phyloP scores from a whole-genome alignment of 2,797 vertebrate genomes.

The Sebastes itinus region DNA sequence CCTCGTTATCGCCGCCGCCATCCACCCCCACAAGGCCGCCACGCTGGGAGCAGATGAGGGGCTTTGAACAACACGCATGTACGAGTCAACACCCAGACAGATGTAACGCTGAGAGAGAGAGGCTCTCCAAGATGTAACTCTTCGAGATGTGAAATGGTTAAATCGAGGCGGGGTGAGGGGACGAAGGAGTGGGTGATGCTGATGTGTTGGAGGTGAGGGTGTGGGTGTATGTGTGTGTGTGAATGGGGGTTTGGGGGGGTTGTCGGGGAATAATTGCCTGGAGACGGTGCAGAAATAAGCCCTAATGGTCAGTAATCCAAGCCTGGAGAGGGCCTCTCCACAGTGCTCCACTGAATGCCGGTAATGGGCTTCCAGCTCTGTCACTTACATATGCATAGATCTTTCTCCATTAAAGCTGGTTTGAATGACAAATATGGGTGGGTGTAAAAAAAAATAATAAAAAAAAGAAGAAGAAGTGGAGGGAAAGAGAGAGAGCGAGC shows the following conservation, averaged over 20 bases:
- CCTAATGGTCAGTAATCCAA: conserved; percentile 87
- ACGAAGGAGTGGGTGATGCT: conserved; percentile 31
- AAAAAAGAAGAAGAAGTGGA: conserved; percentile 41
- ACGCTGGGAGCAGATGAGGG: conserved; percentile 46
- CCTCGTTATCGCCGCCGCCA: conserved; percentile 40
- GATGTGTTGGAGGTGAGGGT: conserved; percentile 40
- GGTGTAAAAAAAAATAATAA: conserved; percentile 55
- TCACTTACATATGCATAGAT: conserved; percentile 88
- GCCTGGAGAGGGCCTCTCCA: conserved; percentile 85
- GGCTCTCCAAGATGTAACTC: conserved; percentile 44
- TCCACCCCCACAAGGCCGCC: conserved; percentile 37
- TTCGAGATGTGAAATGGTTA: conserved; percentile 68
- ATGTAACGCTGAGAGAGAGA: conserved; percentile 22
- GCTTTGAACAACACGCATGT: conserved; percentile 40
- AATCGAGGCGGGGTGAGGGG: conserved; percentile 40
- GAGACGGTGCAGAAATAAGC: conserved; percentile 83
- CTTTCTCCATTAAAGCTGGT: conserved; percentile 87
- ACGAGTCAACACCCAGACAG: conserved; percentile 37
- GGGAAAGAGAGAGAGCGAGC: conserved; percentile 30
- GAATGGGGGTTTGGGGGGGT: conserved; percentile 18
- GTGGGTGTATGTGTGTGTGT: conserved; percentile 13
- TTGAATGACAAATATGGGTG: conserved; percentile 92
- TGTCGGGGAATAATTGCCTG: conserved; percentile 79
- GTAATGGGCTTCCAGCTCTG: conserved; percentile 86
- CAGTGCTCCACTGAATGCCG: conserved; percentile 85